Conservation (phyloP, 2,888 invertebrate species). For the Archaeoteleia sp. region DNA sequence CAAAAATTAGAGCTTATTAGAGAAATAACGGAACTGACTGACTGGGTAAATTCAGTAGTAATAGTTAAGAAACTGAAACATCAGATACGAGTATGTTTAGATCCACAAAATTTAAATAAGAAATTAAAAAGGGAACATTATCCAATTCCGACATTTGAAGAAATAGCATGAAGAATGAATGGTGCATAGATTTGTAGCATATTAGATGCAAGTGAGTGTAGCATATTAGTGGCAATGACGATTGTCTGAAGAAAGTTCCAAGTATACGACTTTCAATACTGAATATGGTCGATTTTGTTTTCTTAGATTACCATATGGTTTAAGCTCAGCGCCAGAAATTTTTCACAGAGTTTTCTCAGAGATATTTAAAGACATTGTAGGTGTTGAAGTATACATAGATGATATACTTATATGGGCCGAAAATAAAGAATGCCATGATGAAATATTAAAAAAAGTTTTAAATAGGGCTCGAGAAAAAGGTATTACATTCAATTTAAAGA, state of each 20-base stretch:
- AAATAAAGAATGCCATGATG: not conserved
- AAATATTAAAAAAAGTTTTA: constrained; percentile 20
- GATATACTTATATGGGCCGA: constrained; percentile 2
- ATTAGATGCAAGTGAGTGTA: no score
- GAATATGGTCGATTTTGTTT: no score
- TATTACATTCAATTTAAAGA: constrained; percentile 37
- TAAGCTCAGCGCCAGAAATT: constrained; percentile 57
- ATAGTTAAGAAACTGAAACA: constrained; percentile 44
- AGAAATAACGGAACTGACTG: constrained; percentile 48
- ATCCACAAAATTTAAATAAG: constrained; percentile 57
- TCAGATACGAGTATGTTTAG: constrained; percentile 50
- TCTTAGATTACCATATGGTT: no score
- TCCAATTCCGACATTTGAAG: constrained; percentile 45
- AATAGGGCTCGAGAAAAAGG: constrained; percentile 28
- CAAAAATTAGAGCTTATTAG: constrained; percentile 40
- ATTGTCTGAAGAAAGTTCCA: no score
- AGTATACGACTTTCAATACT: no score
- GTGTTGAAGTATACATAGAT: constrained; percentile 50
- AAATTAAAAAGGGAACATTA: constrained; percentile 55
- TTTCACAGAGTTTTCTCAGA: constrained; percentile 58
- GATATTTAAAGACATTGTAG: constrained; percentile 52
- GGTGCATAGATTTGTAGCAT: no score
- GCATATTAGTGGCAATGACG: no score
- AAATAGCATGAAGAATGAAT: not conserved
- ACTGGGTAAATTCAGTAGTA: constrained; percentile 54